phyloP scores from a whole-genome alignment of 2,888 invertebrate species.

The Taenaris catops region DNA sequence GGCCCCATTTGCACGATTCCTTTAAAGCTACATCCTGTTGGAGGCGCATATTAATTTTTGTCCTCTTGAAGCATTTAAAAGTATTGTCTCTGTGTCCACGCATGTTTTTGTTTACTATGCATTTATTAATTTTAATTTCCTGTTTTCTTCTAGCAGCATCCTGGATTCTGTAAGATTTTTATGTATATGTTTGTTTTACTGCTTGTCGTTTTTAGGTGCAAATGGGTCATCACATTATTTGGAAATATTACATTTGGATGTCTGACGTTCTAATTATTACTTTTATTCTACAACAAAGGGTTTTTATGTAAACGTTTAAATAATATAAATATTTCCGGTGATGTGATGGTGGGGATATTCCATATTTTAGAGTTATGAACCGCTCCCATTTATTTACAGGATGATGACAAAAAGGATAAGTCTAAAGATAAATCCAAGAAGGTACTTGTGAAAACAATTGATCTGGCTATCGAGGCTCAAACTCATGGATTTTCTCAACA shows the following conservation, averaged over 20 bases:
- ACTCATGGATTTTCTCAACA: constrained; percentile 85
- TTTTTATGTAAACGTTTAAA: constrained; percentile 2
- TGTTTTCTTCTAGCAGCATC: constrained; percentile 40
- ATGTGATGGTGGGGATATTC: constrained; percentile 57
- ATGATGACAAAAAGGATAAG: constrained; percentile 83
- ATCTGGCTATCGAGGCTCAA: constrained; percentile 89
- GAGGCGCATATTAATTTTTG: constrained; percentile 34
- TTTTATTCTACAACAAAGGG: too few relatives aligned
- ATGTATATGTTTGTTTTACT: constrained; percentile 28
- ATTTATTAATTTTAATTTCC: constrained; percentile 29
- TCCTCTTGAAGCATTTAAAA: constrained; percentile 26
- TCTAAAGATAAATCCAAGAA: constrained; percentile 84
- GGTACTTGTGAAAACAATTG: constrained; percentile 88
- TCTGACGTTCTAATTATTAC: too few relatives aligned
- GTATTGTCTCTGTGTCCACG: constrained; percentile 71
- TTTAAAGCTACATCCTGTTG: constrained; percentile 44
- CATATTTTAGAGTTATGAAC: constrained; percentile 44
- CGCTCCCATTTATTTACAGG: constrained; percentile 63
- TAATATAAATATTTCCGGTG: constrained; percentile 34
- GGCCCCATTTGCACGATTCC: constrained; percentile 75
- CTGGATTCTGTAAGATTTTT: constrained; percentile 31
- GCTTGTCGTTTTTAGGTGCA: constrained; percentile 51
- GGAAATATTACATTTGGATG: constrained; percentile 35
- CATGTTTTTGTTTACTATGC: constrained; percentile 60
- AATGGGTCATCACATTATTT: constrained; percentile 70